Conservation (phyloP, 2,888 invertebrate genomes). For the Dichetophora obliterata region DNA sequence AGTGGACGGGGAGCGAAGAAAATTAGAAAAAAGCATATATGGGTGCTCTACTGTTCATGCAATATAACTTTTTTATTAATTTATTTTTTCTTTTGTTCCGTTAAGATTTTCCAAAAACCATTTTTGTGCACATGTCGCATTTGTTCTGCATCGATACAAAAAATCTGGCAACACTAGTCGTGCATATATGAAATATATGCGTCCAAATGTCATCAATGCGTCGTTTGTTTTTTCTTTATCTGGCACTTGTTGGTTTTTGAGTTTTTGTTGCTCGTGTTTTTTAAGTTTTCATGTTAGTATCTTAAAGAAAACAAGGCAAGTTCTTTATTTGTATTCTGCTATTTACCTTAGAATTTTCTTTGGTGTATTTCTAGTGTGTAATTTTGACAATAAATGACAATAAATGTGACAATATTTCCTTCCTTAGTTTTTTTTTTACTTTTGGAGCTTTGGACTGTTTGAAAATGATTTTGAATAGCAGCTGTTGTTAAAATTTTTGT, state of each 20-base stretch:
- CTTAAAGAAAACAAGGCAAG: background rate
- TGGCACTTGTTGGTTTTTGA: background rate
- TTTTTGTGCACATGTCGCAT: too few relatives aligned
- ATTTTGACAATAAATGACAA: too few relatives aligned
- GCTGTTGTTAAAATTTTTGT: conserved; percentile 1
- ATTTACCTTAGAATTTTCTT: background rate
- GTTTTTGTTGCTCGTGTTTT: background rate
- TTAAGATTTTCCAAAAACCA: too few relatives aligned
- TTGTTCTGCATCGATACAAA: too few relatives aligned
- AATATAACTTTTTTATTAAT: too few relatives aligned
- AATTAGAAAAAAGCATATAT: too few relatives aligned
- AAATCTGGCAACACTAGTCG: too few relatives aligned
- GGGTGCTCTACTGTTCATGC: too few relatives aligned
- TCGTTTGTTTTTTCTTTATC: background rate
- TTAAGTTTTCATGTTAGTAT: background rate
- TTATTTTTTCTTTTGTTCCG: too few relatives aligned
- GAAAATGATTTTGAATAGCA: conserved; percentile 19
- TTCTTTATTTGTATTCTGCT: background rate
- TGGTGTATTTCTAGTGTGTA: background rate
- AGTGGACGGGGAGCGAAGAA: too few relatives aligned
- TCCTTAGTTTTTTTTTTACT: background rate
- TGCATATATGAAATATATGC: too few relatives aligned
- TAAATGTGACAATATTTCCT: too few relatives aligned
- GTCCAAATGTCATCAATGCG: background rate
- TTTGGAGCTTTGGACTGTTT: background rate